Evolutionary conservation across 2,113 vertebrate genomes (phyloP).

Genomic region (Lanius collurio): DNA sequence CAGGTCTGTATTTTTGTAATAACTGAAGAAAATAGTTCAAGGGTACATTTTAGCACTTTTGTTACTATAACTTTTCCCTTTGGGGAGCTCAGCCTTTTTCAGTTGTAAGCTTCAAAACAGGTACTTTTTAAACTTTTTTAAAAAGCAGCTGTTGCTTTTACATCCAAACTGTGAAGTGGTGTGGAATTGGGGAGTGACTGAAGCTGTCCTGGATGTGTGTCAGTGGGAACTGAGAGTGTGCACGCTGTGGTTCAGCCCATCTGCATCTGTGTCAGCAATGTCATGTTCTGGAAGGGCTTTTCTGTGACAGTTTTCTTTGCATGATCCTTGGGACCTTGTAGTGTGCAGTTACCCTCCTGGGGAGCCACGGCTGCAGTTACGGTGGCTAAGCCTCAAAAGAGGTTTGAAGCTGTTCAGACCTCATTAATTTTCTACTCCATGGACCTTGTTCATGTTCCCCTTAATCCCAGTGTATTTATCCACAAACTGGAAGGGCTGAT

Average conservation of each 20-base stretch:
- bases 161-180: not conserved
- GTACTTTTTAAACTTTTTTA: not conserved
- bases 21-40: not conserved
- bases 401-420: not conserved
- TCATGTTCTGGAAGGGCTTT: not conserved
- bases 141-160: not conserved
- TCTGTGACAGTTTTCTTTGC: not conserved
- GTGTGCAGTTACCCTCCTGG: slow-evolving; percentile 4
- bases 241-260: not conserved
- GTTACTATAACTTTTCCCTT: not conserved
- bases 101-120: not conserved
- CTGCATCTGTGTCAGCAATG: not conserved
- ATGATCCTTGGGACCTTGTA: slow-evolving; percentile 41
- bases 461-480: slow-evolving; percentile 53
- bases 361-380: not conserved
- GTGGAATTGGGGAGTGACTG: not conserved
- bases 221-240: not conserved
- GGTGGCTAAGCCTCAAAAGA: not conserved
- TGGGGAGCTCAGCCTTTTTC: not conserved
- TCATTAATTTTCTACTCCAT: slow-evolving; percentile 42
- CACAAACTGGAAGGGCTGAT: slow-evolving; percentile 39
- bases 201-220: not conserved
- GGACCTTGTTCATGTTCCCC: not conserved
- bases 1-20: not conserved
- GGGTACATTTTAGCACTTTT: not conserved